Conservation (phyloP, 2,113 vertebrate species). For the Neofelis nebulosa region DNA sequence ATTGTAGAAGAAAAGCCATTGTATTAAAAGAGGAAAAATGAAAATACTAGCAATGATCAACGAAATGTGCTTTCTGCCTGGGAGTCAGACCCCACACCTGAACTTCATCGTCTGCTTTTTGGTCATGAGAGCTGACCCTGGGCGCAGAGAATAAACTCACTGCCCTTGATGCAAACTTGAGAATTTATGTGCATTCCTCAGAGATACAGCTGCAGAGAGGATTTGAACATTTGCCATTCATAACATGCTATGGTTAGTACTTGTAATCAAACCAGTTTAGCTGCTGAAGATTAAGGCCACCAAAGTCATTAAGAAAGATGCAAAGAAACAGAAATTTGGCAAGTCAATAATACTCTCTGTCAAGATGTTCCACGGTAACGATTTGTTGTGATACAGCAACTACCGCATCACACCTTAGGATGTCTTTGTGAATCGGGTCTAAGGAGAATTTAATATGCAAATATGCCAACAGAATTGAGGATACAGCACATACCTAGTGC, state of each 20-base stretch:
- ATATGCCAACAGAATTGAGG: slow-evolving; percentile 32
- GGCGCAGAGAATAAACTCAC: background rate
- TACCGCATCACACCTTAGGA: background rate
- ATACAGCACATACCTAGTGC: background rate
- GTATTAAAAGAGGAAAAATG: background rate
- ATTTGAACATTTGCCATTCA: background rate
- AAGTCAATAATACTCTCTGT: background rate
- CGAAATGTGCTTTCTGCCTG: background rate
- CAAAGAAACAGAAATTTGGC: background rate
- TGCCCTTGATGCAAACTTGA: background rate
- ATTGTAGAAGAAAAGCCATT: background rate
- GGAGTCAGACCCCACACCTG: background rate
- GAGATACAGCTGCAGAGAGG: background rate
- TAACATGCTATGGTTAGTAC: background rate
- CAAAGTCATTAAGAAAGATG: background rate
- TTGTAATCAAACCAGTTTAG: background rate
- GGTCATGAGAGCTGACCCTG: background rate
- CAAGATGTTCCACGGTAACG: background rate
- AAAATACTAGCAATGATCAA: background rate
- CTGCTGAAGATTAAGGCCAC: background rate
- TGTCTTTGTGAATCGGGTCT: background rate
- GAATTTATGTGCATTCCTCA: background rate
- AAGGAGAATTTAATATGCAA: slow-evolving; percentile 43
- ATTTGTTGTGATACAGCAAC: background rate
- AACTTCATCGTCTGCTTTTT: background rate